Evolutionary conservation across 2,888 invertebrate species (phyloP), one percentile per base, ranked within the genome.

Genomic region (Ceraclea dissimilis): DNA sequence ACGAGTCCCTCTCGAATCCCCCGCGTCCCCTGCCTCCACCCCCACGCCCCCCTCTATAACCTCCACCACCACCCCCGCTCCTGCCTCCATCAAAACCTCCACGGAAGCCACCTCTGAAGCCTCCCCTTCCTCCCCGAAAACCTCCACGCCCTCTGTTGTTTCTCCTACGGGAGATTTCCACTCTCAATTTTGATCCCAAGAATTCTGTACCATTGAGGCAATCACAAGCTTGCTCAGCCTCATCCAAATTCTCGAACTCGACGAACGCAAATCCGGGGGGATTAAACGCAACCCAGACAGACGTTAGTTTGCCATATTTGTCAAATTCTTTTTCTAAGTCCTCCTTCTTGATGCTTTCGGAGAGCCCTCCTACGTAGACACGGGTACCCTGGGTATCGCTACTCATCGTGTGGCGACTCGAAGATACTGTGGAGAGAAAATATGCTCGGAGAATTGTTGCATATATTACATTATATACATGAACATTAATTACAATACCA

Each of bases 221-320:
- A 72, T 85, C 88, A 76, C 92, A 91, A 62, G 93, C 93, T 68
- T 88, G 85, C 71, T 92, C 90, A 39, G 93, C 93, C 75, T 93
- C 93, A 69, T 87, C 86, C 71, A 85, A 83, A 74, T 88, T 90
- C 71, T 88, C 86, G 75, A 92, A 94, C 77, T 93, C 93, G 71
- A 93, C 90, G 79, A 93, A 93, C 63, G 93, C 93, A 75, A 93
- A 94, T 68, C 93, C 93, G 65, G 93, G 93, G 65, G 93, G 93
- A 75, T 93, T 93, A 73, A 93, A 89, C 64, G 93, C 93, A 66
- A 90, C 91, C 93, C 93, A 93, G 63, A 93, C 92, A 66, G 89
- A 90, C 76, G 90, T 91, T 65, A 93, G 79, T 78, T 92, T 92
- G 66, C 93, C 93, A 74, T 86, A 93, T 77, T 92, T 92, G 68